A percentile compares a stretch with the other conserved stretches of the same genome.
Conservation (phyloP, 2,888 invertebrate genomes). For the Oligia fasciuncula region DNA sequence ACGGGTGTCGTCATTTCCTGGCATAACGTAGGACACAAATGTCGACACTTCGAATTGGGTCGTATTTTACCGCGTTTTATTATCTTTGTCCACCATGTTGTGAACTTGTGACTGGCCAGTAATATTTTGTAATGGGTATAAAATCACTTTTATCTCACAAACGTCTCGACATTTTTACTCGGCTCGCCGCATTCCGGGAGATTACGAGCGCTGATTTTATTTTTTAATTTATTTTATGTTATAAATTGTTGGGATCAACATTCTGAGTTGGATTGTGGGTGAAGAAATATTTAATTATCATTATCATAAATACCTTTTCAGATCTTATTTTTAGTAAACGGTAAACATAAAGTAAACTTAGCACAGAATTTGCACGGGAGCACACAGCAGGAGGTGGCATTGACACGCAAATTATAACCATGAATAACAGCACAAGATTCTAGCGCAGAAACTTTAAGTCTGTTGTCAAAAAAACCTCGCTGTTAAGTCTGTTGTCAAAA, state of each 20-base stretch:
- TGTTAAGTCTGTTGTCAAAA: no score
- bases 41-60: slow-evolving; percentile 27
- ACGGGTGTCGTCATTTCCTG: slow-evolving; percentile 55
- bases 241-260: slow-evolving; percentile 12
- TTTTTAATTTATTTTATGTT: slow-evolving; percentile 27
- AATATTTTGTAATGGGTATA: slow-evolving; percentile 68
- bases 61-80: slow-evolving; percentile 59
- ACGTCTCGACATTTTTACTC: slow-evolving; percentile 26
- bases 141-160: slow-evolving; percentile 59
- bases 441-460: no score
- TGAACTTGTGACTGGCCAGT: slow-evolving; percentile 27
- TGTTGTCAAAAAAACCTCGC: no score
- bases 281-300: neutral
- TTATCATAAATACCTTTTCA: neutral
- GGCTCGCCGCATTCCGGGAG: slow-evolving; percentile 5
- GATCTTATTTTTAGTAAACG: neutral
- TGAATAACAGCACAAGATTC: no score
- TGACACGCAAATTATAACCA: no score
- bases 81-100: slow-evolving; percentile 25
- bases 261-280: neutral
- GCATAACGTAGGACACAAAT: slow-evolving; percentile 47
- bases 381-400: no score
- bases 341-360: neutral
- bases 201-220: slow-evolving; percentile 1
- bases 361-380: no score